These are phyloP conservation scores for Mastomys coucha DNA, from an alignment of 2,113 vertebrate genomes.

Conservation along the genomic window DNA sequence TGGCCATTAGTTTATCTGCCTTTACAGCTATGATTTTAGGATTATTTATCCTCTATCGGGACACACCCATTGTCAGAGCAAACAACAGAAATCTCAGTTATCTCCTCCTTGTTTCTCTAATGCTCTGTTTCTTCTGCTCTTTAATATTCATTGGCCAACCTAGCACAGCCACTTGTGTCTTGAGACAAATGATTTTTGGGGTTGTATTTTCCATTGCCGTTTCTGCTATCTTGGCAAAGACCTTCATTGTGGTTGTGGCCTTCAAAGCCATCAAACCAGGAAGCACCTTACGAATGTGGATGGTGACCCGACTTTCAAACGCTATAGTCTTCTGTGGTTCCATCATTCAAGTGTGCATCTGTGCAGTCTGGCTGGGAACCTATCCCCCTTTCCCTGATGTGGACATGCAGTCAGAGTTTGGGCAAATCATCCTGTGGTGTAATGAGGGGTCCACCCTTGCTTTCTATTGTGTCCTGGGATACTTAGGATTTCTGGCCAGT, in stretches of 20 bases:
- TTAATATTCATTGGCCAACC: background rate
- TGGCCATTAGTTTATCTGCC: background rate
- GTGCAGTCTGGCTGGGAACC: background rate
- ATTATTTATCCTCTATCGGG: background rate
- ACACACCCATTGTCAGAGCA: background rate
- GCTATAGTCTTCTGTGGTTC: background rate
- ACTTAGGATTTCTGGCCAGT: background rate
- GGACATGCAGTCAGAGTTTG: background rate
- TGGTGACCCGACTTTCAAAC: background rate
- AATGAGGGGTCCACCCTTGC: background rate
- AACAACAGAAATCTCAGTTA: conserved; percentile 12
- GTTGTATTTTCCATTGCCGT: background rate
- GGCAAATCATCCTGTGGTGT: background rate
- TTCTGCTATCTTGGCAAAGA: conserved; percentile 17
- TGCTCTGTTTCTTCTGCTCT: background rate
- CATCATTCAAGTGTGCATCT: background rate
- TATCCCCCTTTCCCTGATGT: background rate
- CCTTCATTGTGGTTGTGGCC: background rate
- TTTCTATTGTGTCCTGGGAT: background rate
- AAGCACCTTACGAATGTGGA: background rate
- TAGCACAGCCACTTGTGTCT: background rate
- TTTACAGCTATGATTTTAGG: background rate
- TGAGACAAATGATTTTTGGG: background rate
- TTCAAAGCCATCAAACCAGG: background rate
- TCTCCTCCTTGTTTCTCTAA: background rate